A percentile compares a stretch with the other conserved stretches of the same genome.
Evolutionary conservation across 2,888 invertebrate species (phyloP).

Genomic region (Drosophila meridiana): DNA sequence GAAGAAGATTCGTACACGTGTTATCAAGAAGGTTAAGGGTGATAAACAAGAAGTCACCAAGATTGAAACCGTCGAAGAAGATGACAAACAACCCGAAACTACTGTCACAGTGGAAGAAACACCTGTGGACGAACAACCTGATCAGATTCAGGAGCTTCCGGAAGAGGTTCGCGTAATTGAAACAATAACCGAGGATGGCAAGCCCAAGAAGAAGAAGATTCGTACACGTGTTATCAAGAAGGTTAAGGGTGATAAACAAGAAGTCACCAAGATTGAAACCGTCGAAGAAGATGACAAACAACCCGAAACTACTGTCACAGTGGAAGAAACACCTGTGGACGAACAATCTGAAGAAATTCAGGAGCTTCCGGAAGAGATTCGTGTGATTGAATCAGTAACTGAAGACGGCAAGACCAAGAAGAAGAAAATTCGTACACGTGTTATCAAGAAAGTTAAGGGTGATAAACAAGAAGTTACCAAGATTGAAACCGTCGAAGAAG

Average conservation of each 20-base stretch:
- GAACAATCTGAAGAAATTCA: not conserved
- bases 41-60: slow-evolving; percentile 8
- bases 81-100: slow-evolving; percentile 4
- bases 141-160: not conserved
- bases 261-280: slow-evolving; percentile 22
- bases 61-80: slow-evolving; percentile 6
- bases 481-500: slow-evolving; percentile 25
- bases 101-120: not conserved
- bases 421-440: slow-evolving; percentile 7
- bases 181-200: not conserved
- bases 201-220: slow-evolving; percentile 7
- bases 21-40: slow-evolving; percentile 8
- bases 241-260: slow-evolving; percentile 11
- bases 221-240: slow-evolving; percentile 6
- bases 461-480: slow-evolving; percentile 34
- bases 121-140: not conserved
- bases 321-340: not conserved
- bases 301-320: not conserved
- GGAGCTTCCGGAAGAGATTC: slow-evolving; percentile 4
- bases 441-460: slow-evolving; percentile 20
- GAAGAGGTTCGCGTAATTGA: slow-evolving; percentile 5
- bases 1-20: slow-evolving; percentile 11
- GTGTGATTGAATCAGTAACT: not conserved
- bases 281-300: slow-evolving; percentile 8
- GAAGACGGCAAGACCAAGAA: slow-evolving; percentile 5